phyloP scores from a whole-genome alignment of 2,888 invertebrate species.

The Embidobia sp. region DNA sequence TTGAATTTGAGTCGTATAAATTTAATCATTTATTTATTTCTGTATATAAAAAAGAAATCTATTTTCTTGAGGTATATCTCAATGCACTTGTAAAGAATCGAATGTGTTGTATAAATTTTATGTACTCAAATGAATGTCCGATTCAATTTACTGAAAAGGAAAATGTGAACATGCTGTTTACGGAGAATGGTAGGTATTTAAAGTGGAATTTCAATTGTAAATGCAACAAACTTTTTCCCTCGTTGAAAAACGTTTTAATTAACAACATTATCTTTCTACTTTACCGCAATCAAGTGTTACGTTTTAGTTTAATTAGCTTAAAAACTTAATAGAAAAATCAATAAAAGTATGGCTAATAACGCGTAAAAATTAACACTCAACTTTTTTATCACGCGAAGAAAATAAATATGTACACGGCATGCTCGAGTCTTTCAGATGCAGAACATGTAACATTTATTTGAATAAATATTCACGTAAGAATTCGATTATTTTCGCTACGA shows the following conservation, averaged over 20 bases:
- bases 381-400: conserved; percentile 42
- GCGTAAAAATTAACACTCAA: conserved; percentile 21
- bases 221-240: background rate
- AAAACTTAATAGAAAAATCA: conserved; percentile 40
- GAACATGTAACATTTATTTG: background rate
- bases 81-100: too few species aligned
- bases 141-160: too few species aligned
- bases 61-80: too few species aligned
- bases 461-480: background rate
- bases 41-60: too few species aligned
- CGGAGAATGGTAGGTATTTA: too few species aligned
- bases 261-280: background rate
- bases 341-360: conserved; percentile 31
- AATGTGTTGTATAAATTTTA: too few species aligned
- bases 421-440: background rate
- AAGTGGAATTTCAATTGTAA: background rate
- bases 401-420: background rate
- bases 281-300: conserved; percentile 29
- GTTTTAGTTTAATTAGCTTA: conserved; percentile 34
- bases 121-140: too few species aligned
- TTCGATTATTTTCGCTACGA: background rate
- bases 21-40: too few species aligned
- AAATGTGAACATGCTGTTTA: too few species aligned
- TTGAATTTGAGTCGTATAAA: too few species aligned
- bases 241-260: background rate